Evolutionary conservation across 2,797 vertebrate species (phyloP).

Genomic region (Acomys russatus): DNA sequence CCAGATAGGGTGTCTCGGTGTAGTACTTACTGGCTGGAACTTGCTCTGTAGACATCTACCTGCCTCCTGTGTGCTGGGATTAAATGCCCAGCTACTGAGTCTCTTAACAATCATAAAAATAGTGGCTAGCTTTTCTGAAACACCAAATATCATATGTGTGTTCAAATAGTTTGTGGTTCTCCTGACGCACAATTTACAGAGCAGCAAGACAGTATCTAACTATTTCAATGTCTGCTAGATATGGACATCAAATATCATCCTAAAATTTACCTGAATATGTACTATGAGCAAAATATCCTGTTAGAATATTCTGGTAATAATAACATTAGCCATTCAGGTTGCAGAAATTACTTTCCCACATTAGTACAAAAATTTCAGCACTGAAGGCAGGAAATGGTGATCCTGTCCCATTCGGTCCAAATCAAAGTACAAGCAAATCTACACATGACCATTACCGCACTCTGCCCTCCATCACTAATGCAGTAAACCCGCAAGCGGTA

Average conservation of each 20-base stretch:
- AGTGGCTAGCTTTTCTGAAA: constrained; percentile 59
- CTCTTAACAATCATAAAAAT: constrained; percentile 55
- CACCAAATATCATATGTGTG: constrained; percentile 40
- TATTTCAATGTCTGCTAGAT: constrained; percentile 56
- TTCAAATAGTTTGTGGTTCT: constrained; percentile 1
- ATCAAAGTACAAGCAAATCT: not conserved
- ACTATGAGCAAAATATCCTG: not conserved
- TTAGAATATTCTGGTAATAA: constrained; percentile 54
- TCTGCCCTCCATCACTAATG: constrained; percentile 96
- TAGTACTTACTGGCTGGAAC: not conserved
- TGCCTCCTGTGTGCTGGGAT: not conserved
- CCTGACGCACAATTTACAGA: constrained; percentile 25
- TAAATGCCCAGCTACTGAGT: not conserved
- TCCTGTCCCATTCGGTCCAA: constrained; percentile 11
- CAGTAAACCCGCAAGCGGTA: constrained; percentile 96
- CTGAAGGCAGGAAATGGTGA: constrained; percentile 34
- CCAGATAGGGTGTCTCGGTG: not conserved
- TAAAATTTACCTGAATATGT: constrained; percentile 51
- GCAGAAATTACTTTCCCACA: constrained; percentile 34
- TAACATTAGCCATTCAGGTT: constrained; percentile 32
- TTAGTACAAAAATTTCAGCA: constrained; percentile 65
- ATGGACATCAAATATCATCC: constrained; percentile 20
- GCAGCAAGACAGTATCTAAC: constrained; percentile 3
- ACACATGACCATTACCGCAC: constrained; percentile 90
- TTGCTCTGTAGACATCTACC: not conserved